phyloP scores from a whole-genome alignment of 2,113 vertebrate species.

The Notiomystis cincta region DNA sequence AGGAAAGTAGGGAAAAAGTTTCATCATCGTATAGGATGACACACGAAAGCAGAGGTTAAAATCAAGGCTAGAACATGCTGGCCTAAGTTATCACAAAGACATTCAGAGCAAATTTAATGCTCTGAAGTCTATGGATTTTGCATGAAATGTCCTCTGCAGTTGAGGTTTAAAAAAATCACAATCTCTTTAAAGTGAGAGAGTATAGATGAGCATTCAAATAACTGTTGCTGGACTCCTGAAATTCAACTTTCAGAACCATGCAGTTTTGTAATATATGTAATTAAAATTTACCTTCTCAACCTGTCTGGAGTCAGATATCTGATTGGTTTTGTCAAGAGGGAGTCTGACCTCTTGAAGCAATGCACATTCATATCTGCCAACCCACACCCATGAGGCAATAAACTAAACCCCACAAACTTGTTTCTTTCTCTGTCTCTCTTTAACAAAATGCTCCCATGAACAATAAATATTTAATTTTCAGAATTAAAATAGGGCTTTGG shows the following conservation, averaged over 20 bases:
- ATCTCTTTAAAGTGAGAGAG: not conserved
- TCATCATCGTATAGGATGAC: not conserved
- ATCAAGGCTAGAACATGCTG: not conserved
- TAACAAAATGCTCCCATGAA: not conserved
- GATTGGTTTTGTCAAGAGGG: not conserved
- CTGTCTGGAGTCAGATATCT: not conserved
- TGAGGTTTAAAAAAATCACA: not conserved
- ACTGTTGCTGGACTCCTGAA: not conserved
- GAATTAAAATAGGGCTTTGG: not conserved
- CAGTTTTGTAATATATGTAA: not conserved
- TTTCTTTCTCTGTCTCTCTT: not conserved
- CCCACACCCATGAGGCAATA: accelerated
- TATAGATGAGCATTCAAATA: not conserved
- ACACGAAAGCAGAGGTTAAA: not conserved
- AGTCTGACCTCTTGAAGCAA: not conserved
- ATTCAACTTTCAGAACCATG: not conserved
- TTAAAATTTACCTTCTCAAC: not conserved
- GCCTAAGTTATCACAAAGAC: not conserved
- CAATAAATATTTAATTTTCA: conserved; percentile 20
- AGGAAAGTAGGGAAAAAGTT: not conserved
- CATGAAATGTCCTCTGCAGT: not conserved
- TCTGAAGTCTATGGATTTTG: not conserved
- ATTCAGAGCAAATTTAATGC: not conserved
- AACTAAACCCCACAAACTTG: not conserved
- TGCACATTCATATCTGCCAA: not conserved